Evolutionary conservation across 2,113 vertebrate genomes (phyloP).

Genomic region (Poeciliopsis occidentalis): DNA sequence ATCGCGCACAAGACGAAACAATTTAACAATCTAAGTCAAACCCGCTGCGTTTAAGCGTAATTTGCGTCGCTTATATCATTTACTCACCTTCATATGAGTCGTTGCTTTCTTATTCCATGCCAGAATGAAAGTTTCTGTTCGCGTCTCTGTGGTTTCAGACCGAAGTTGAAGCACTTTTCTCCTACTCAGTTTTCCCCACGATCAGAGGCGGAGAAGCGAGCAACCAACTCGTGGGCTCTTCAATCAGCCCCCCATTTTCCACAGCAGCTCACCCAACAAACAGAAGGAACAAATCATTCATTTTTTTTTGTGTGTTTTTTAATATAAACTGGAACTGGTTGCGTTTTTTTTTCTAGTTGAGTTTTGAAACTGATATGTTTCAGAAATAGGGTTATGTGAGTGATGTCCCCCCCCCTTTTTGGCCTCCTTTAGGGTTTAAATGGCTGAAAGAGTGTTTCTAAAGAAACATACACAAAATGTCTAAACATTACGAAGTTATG

Average conservation of each 20-base stretch:
- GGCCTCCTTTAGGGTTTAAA: too few relatives aligned
- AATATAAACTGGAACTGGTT: background rate
- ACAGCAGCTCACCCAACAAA: background rate
- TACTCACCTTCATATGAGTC: constrained; percentile 35
- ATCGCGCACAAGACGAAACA: background rate
- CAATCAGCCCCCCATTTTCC: background rate
- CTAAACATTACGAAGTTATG: too few relatives aligned
- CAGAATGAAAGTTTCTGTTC: background rate
- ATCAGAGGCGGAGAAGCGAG: background rate
- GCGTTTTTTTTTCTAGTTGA: too few relatives aligned
- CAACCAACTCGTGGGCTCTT: background rate
- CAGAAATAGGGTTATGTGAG: too few relatives aligned
- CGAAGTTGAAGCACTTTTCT: background rate
- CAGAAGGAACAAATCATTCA: too few relatives aligned
- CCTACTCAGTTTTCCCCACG: background rate
- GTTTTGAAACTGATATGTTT: too few relatives aligned
- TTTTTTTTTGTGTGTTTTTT: background rate
- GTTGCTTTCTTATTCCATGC: background rate
- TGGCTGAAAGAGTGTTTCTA: too few relatives aligned
- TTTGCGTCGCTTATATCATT: background rate
- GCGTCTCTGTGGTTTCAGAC: constrained; percentile 8
- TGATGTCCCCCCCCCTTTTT: too few relatives aligned
- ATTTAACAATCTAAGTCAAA: too few relatives aligned
- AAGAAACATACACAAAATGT: too few relatives aligned
- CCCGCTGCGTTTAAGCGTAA: background rate